These are phyloP conservation scores for Mugil cephalus DNA, from an alignment of 2,113 vertebrate genomes.

Conservation along the genomic window DNA sequence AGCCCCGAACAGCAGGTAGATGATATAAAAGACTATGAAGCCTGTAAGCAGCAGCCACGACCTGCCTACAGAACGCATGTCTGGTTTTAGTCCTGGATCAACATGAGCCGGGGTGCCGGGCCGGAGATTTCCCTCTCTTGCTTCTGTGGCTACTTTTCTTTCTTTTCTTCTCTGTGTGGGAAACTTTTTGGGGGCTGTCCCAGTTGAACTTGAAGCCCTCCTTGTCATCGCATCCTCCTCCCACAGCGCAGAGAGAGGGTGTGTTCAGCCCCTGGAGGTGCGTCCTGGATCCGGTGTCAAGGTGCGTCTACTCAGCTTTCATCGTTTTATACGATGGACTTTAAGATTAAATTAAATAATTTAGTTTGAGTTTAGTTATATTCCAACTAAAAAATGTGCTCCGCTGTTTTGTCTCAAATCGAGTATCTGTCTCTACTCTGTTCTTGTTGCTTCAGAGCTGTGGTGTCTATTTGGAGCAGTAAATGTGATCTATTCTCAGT, in stretches of 20 bases:
- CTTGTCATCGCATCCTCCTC: constrained; percentile 58
- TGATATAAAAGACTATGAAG: constrained; percentile 80
- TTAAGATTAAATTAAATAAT: no score
- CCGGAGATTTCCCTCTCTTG: not conserved
- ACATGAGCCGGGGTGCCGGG: constrained; percentile 2
- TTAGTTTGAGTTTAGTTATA: no score
- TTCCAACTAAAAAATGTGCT: no score
- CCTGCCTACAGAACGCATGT: constrained; percentile 71
- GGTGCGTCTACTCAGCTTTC: no score
- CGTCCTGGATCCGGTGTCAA: constrained; percentile 11
- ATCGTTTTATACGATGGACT: no score
- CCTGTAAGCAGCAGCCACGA: constrained; percentile 77
- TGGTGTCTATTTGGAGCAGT: no score
- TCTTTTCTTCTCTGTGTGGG: constrained; percentile 7
- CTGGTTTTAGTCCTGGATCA: not conserved
- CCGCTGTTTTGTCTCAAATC: no score
- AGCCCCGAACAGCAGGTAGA: constrained; percentile 89
- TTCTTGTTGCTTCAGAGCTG: no score
- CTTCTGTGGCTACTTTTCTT: not conserved
- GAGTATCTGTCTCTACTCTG: no score
- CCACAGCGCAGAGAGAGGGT: constrained; percentile 32
- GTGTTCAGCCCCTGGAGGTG: constrained; percentile 41
- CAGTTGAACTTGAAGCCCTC: constrained; percentile 52
- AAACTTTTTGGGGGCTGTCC: constrained; percentile 47
- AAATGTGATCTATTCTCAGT: no score